Base-by-base conservation (phyloP, 2,797 vertebrate genomes). In the Diplodus puntazzo region DNA sequence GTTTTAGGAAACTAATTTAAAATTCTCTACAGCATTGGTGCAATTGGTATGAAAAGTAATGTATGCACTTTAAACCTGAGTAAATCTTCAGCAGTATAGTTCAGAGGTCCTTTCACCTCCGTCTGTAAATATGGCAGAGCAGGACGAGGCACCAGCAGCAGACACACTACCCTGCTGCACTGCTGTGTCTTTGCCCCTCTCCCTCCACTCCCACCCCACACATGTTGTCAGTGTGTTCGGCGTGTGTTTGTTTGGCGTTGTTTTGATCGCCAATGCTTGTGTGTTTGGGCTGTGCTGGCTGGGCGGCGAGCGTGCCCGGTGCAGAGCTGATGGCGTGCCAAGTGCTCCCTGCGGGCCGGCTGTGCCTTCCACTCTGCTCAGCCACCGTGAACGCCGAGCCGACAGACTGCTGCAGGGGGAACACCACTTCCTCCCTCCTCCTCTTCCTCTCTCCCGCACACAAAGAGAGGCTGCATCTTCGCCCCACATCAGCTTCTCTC, bases 241-340 rank as follows among this genome's bases (percentile, higher is more conserved):
- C 86, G 88, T 87, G 91, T 93, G 93, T 93, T 93, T 95, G 94
- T 94, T 95, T 95, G 92, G 73, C 87, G 85, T 93, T 95, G 94
- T 95, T 95, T 92, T 95, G 93, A 94, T 94, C 82, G 88, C 69
- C 80, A 2, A 54, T 81, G 92, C 90, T 90, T 92, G 94, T 94
- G 94, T 95, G 93, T 92, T 93, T 91, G 92, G 92, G 92, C 89
- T 94, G 87, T 70, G 90, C 88, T 91, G 90, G 92, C 90, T 92
- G 88, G 82, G 89, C 74, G 86, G 87, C 66, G 91, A 89, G 91
- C 23, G 81, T 89, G 91, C 83, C 91, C 84, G 69, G 92, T 90
- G 93, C 90, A 92, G 89, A 93, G 90, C 93, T 93, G 92, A 93
- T 95, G 91, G 94, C 94, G 92, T 95, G 94, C 95, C 94, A 95